Evolutionary conservation across 2,797 vertebrate genomes (phyloP).

Genomic region (Hephaestus fuliginosus): DNA sequence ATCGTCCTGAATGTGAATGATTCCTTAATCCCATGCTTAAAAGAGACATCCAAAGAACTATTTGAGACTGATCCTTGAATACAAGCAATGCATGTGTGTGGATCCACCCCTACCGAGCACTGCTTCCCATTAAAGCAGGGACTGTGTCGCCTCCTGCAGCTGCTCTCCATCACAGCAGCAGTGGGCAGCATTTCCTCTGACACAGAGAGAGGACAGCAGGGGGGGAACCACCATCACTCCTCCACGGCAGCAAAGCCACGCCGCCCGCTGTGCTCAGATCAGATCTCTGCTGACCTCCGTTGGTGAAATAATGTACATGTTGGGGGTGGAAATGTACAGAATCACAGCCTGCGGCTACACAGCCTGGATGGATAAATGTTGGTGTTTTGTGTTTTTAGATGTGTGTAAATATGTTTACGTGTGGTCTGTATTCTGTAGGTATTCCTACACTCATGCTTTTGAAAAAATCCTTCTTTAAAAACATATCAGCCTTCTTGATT

Average conservation of each 20-base stretch:
- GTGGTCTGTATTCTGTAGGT: too few relatives aligned
- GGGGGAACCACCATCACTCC: conserved; percentile 7
- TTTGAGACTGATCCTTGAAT: neutral
- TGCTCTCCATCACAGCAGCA: conserved; percentile 62
- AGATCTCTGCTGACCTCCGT: conserved; percentile 71
- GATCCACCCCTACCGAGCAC: conserved; percentile 32
- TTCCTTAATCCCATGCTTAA: conserved; percentile 9
- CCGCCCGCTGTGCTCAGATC: neutral
- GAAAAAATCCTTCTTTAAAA: neutral
- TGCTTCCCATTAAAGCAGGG: conserved; percentile 21
- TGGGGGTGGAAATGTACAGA: neutral
- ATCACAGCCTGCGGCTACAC: neutral
- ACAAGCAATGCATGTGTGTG: neutral
- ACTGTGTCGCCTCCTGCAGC: conserved; percentile 54
- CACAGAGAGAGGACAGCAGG: conserved; percentile 7
- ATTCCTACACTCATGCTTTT: neutral
- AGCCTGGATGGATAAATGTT: neutral
- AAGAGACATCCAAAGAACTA: conserved; percentile 11
- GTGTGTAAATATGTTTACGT: too few relatives aligned
- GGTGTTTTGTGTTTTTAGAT: too few relatives aligned
- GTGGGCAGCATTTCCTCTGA: conserved; percentile 41
- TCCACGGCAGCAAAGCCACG: neutral
- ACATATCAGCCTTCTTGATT: neutral
- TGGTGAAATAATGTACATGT: conserved; percentile 20
- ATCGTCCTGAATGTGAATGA: conserved; percentile 19